phyloP scores from a whole-genome alignment of 92 coral and sea anemone species.

The Porites evermanni region DNA sequence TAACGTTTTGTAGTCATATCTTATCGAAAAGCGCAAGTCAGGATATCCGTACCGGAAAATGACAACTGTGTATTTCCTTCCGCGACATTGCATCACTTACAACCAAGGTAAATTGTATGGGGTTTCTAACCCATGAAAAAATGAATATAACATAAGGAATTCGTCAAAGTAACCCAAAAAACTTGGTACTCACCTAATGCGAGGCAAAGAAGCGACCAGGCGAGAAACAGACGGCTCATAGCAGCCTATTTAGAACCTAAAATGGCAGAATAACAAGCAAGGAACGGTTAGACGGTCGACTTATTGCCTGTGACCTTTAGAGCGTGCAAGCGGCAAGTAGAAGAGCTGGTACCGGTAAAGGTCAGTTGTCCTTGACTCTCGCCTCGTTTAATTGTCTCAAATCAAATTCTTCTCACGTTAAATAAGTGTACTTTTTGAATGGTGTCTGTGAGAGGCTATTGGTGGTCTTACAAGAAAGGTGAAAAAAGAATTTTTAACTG shows the following conservation, averaged over 20 bases:
- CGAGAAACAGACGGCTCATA: constrained; percentile 36
- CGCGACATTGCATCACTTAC: neutral
- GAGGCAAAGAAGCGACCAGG: constrained; percentile 33
- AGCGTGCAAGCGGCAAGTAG: constrained; percentile 28
- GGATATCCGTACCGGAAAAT: neutral
- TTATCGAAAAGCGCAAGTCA: neutral
- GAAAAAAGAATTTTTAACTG: neutral
- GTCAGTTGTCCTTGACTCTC: neutral
- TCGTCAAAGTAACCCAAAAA: too few species aligned
- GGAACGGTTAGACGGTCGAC: constrained; percentile 4
- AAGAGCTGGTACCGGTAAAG: constrained; percentile 20
- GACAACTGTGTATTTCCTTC: neutral
- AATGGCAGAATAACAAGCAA: constrained; percentile 7
- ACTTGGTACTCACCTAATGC: constrained; percentile 32
- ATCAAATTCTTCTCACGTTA: constrained; percentile 42
- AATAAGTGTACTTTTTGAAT: constrained; percentile 28
- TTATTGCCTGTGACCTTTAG: constrained; percentile 19
- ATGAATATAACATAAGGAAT: neutral
- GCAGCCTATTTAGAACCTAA: constrained; percentile 44
- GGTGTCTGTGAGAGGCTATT: neutral
- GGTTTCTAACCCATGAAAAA: constrained; percentile 19
- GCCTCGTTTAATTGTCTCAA: constrained; percentile 7
- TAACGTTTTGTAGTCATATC: neutral
- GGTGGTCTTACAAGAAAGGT: neutral
- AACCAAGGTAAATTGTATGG: neutral